A percentile compares a stretch with the other conserved stretches of the same genome.
These are phyloP conservation scores for Collichthys lucidus DNA, from an alignment of 2,113 vertebrate species.

Conservation along the genomic window DNA sequence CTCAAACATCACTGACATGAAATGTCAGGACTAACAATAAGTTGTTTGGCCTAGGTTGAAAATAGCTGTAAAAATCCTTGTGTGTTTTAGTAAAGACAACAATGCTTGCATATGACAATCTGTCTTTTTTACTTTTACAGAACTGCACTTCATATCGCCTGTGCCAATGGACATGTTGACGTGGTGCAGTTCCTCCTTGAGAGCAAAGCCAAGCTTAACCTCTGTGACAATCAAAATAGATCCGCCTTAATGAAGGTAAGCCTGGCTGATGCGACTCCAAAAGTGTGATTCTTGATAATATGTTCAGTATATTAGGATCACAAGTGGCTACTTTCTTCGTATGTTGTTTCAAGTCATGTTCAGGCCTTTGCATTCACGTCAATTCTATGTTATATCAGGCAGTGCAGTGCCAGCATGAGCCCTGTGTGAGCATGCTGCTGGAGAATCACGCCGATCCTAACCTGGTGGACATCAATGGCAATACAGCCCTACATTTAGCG, in stretches of 20 bases:
- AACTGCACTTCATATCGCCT: conserved; percentile 93
- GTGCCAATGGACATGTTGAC: conserved; percentile 87
- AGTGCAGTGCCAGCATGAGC: conserved; percentile 90
- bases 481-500: conserved; percentile 91
- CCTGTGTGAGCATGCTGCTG: conserved; percentile 85
- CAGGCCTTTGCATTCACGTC: background rate
- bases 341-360: background rate
- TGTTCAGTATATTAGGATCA: background rate
- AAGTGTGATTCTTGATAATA: conserved; percentile 26
- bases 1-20: background rate
- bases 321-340: background rate
- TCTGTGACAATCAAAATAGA: conserved; percentile 88
- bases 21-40: background rate
- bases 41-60: background rate
- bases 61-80: background rate
- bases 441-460: conserved; percentile 88
- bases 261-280: background rate
- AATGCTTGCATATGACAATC: conserved; percentile 1
- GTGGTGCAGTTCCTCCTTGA: conserved; percentile 89
- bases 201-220: conserved; percentile 89
- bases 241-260: conserved; percentile 95
- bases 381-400: conserved; percentile 80
- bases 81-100: background rate
- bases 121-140: conserved; percentile 76
- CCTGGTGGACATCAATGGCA: conserved; percentile 84